phyloP scores from a whole-genome alignment of 2,113 vertebrate species.

The Cyanocitta stelleri region DNA sequence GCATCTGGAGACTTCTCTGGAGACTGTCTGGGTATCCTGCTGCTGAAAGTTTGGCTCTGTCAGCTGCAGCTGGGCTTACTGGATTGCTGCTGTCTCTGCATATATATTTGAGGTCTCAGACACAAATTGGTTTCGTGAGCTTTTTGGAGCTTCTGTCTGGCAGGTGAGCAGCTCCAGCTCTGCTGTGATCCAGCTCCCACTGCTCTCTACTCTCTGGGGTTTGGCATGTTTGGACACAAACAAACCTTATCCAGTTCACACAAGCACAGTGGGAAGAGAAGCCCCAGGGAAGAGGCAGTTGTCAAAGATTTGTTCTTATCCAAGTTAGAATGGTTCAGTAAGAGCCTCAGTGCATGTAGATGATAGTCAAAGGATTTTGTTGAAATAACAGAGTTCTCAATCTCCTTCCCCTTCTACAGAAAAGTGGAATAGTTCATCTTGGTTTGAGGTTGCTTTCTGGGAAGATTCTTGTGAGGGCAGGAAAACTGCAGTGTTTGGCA shows the following conservation, averaged over 20 bases:
- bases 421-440: neutral
- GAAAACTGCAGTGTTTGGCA: neutral
- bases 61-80: neutral
- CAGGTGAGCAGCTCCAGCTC: neutral
- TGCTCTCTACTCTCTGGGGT: neutral
- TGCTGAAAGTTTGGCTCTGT: neutral
- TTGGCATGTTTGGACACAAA: neutral
- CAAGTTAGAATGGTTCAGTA: neutral
- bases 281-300: neutral
- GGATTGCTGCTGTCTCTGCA: neutral
- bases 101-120: neutral
- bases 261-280: neutral
- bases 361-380: neutral
- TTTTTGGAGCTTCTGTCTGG: neutral
- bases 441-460: neutral
- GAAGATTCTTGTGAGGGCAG: neutral
- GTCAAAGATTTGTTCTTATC: neutral
- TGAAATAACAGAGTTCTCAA: neutral
- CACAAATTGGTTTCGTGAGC: neutral
- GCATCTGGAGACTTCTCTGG: neutral
- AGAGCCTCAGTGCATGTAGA: neutral
- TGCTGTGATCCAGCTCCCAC: neutral
- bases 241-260: neutral
- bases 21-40: neutral
- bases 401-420: neutral